These are phyloP conservation scores for Oenanthe oenanthe DNA, from an alignment of 2,113 vertebrate genomes.

Conservation along the genomic window DNA sequence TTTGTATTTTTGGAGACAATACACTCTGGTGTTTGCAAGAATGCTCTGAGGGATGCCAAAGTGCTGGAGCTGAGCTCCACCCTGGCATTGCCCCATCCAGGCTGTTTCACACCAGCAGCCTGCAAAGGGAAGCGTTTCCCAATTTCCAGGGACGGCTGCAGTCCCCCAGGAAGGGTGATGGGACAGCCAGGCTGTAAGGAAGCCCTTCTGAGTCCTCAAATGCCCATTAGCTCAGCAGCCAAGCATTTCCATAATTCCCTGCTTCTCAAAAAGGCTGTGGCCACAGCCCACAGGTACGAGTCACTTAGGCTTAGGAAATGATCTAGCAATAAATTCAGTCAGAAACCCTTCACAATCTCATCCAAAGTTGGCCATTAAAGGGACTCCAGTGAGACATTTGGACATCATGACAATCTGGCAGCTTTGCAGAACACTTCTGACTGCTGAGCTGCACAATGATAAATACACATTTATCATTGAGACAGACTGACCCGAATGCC, in stretches of 20 bases:
- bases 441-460: not conserved
- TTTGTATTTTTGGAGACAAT: not conserved
- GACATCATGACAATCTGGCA: not conserved
- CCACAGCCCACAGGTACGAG: rapidly evolving
- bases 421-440: not conserved
- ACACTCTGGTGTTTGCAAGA: not conserved
- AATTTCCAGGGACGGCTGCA: not conserved
- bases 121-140: not conserved
- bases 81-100: not conserved
- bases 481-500: not conserved
- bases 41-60: not conserved
- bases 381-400: not conserved
- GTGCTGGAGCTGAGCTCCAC: not conserved
- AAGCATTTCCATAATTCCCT: not conserved
- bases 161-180: not conserved
- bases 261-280: not conserved
- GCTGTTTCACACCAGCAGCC: rapidly evolving
- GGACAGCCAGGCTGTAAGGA: not conserved
- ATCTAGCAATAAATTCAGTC: not conserved
- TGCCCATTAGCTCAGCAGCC: not conserved
- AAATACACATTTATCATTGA: not conserved
- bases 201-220: not conserved
- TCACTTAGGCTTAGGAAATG: not conserved
- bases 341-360: not conserved
- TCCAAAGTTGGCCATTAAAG: not conserved